A percentile compares a stretch with the other conserved stretches of the same genome.
Conservation (phyloP, 2,113 vertebrate genomes). For the Chloropsis cyanopogon region DNA sequence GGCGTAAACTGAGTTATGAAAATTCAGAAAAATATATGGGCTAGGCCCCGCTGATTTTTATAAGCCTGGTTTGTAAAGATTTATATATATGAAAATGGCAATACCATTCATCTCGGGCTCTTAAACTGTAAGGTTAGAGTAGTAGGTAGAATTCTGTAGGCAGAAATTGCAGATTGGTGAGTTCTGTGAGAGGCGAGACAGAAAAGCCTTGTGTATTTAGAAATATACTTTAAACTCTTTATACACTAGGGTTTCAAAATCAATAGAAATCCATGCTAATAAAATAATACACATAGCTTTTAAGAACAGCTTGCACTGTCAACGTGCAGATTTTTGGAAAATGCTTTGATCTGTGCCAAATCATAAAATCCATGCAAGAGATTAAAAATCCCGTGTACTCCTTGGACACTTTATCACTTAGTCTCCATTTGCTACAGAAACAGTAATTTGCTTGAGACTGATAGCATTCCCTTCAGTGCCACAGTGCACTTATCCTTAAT, state of each 20-base stretch:
- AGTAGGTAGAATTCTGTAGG: background rate
- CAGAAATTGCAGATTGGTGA: background rate
- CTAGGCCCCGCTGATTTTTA: background rate
- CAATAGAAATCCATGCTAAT: background rate
- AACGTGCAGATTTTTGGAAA: background rate
- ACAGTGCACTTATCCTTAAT: background rate
- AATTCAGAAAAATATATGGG: background rate
- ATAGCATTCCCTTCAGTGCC: background rate
- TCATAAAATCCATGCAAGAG: background rate
- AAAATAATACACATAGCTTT: background rate
- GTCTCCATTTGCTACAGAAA: background rate
- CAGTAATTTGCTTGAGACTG: background rate
- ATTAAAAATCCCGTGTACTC: background rate
- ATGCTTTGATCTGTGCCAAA: background rate
- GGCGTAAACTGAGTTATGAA: background rate
- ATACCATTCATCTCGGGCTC: background rate
- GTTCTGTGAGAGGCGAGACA: background rate
- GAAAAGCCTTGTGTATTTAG: background rate
- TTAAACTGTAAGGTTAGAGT: background rate
- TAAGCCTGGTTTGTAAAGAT: background rate
- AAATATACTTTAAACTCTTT: background rate
- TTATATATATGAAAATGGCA: accelerated
- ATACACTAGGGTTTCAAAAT: background rate
- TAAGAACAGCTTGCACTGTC: background rate
- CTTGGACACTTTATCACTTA: background rate